These are phyloP conservation scores for Lottia gigantea DNA, from an alignment of 2,888 invertebrate species.

Conservation along the genomic window DNA sequence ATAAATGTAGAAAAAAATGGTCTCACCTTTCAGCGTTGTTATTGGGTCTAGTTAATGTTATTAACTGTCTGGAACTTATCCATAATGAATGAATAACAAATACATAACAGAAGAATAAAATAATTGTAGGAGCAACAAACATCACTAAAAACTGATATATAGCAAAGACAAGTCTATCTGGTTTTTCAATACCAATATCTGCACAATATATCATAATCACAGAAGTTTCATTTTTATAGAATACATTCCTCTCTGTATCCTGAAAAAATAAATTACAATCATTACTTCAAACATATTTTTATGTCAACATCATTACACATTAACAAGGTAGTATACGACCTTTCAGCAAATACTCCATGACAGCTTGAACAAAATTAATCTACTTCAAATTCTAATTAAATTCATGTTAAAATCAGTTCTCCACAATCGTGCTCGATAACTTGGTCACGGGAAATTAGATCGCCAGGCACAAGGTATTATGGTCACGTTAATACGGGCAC, in stretches of 20 bases:
- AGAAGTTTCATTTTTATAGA: slow-evolving; percentile 50
- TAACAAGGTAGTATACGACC: too few relatives aligned
- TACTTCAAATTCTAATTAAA: too few relatives aligned
- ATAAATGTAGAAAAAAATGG: background rate
- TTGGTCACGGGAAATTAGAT: too few relatives aligned
- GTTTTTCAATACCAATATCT: slow-evolving; percentile 41
- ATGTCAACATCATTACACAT: too few relatives aligned
- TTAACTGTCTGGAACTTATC: slow-evolving; percentile 67
- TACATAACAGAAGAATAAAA: slow-evolving; percentile 68
- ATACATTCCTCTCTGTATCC: slow-evolving; percentile 47
- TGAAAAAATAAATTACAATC: slow-evolving; percentile 30
- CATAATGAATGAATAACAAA: slow-evolving; percentile 69
- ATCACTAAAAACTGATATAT: slow-evolving; percentile 67
- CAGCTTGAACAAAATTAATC: too few relatives aligned
- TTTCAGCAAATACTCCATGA: too few relatives aligned
- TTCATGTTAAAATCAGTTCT: too few relatives aligned
- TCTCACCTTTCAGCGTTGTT: slow-evolving; percentile 23
- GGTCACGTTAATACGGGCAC: too few relatives aligned
- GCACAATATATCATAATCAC: slow-evolving; percentile 48
- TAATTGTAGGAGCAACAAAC: slow-evolving; percentile 65
- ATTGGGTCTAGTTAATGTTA: slow-evolving; percentile 54
- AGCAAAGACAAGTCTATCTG: slow-evolving; percentile 52
- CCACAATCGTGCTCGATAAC: too few relatives aligned
- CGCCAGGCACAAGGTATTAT: too few relatives aligned
- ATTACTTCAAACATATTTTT: background rate